Evolutionary conservation across 2,797 vertebrate species (phyloP).

Genomic region (Melanotaenia parkinsoni): DNA sequence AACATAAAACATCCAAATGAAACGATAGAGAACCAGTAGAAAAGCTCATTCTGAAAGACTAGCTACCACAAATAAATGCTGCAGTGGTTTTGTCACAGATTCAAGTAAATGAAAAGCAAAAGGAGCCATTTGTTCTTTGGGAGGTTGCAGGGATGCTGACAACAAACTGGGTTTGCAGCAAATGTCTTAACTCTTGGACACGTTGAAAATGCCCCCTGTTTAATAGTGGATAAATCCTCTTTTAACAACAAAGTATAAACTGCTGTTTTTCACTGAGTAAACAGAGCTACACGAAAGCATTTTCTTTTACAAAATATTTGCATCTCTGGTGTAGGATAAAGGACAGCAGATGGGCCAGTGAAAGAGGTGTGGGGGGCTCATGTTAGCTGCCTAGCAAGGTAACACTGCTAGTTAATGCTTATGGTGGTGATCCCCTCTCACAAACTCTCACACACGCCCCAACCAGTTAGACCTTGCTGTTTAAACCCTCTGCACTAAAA

Average conservation of each 20-base stretch:
- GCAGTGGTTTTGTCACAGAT: background rate
- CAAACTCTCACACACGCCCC: background rate
- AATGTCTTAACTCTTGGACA: background rate
- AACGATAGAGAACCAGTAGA: too few relatives aligned
- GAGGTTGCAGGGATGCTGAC: background rate
- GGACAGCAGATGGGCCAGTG: conserved; percentile 49
- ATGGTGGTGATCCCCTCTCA: background rate
- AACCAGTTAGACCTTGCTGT: background rate
- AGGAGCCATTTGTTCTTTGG: background rate
- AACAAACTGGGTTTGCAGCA: background rate
- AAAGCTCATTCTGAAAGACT: too few relatives aligned
- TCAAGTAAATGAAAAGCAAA: background rate
- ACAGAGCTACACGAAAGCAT: background rate
- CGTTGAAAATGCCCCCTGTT: background rate
- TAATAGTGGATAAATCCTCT: background rate
- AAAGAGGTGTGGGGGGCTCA: conserved; percentile 15
- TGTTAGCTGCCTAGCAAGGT: conserved; percentile 10
- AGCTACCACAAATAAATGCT: background rate
- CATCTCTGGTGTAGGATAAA: conserved; percentile 50
- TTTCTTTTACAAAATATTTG: background rate
- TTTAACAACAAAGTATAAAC: background rate
- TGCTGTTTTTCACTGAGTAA: background rate
- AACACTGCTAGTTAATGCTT: background rate
- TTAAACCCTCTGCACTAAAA: background rate
- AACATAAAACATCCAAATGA: too few relatives aligned